A percentile compares a stretch with the other conserved stretches of the same genome.
Conservation (phyloP, 2,113 vertebrate genomes). For the Ancistrus triradiatus region DNA sequence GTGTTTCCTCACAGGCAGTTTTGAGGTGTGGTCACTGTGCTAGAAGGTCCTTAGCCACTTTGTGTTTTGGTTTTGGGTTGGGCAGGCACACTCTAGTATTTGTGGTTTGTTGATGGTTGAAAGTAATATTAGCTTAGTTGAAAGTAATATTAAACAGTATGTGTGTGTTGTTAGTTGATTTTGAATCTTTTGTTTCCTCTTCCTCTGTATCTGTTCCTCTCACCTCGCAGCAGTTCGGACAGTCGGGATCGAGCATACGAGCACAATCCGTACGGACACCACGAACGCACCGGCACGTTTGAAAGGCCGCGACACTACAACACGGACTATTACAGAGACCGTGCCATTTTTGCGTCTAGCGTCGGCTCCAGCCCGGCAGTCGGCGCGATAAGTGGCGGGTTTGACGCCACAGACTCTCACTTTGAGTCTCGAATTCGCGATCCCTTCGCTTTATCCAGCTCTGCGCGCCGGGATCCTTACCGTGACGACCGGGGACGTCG, state of each 20-base stretch:
- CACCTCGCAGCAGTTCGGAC: constrained; percentile 89
- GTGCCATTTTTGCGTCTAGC: constrained; percentile 76
- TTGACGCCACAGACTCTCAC: constrained; percentile 90
- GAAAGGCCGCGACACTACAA: constrained; percentile 96
- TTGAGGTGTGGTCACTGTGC: too few species aligned
- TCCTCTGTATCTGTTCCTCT: constrained; percentile 53
- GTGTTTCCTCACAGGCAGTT: too few species aligned
- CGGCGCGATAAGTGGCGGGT: constrained; percentile 71
- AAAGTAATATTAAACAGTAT: too few species aligned
- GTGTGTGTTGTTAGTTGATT: too few species aligned
- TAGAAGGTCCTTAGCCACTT: too few species aligned
- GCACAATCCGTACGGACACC: constrained; percentile 99
- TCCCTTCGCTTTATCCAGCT: constrained; percentile 89
- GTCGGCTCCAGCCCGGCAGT: constrained; percentile 57
- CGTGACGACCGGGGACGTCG: constrained; percentile 86
- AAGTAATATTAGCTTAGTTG: too few species aligned
- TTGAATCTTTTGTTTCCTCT: constrained; percentile 59
- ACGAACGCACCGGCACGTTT: constrained; percentile 90
- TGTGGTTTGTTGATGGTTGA: too few species aligned
- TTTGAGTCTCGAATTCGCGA: constrained; percentile 92
- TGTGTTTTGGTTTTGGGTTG: too few species aligned
- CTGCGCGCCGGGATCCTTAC: constrained; percentile 93
- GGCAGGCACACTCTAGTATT: too few species aligned
- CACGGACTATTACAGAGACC: constrained; percentile 96
- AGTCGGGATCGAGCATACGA: constrained; percentile 97